Evolutionary conservation across 2,113 vertebrate species (phyloP).

Genomic region (Ceyx cyanopectus): DNA sequence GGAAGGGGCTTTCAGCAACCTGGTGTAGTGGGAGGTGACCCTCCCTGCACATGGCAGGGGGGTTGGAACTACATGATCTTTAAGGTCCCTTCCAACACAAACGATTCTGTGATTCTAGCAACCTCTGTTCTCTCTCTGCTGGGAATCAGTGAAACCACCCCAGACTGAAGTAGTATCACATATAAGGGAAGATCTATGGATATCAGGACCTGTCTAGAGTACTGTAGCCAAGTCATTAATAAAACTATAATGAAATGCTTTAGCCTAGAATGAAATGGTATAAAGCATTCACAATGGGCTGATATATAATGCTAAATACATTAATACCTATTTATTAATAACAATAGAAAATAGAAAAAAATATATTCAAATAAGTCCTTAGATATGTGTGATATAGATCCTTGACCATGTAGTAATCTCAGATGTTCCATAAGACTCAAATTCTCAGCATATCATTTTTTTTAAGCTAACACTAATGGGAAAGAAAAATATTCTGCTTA

Average conservation of each 20-base stretch:
- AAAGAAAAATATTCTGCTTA: neutral
- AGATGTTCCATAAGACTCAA: neutral
- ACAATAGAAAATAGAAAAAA: neutral
- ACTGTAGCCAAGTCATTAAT: neutral
- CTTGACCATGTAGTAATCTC: neutral
- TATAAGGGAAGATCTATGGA: neutral
- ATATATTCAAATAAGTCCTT: neutral
- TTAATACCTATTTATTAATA: neutral
- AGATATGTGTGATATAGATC: neutral
- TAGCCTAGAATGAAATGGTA: neutral
- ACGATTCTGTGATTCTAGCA: neutral
- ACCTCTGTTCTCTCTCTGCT: neutral
- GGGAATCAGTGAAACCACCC: neutral
- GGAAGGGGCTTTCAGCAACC: neutral
- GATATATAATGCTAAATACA: neutral
- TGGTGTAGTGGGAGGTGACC: neutral
- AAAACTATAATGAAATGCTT: neutral
- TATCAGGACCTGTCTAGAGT: neutral
- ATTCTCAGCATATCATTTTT: neutral
- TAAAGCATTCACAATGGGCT: neutral
- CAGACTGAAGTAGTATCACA: neutral
- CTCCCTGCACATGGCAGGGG: neutral
- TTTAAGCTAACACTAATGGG: accelerated
- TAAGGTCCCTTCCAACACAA: neutral
- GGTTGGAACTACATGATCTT: neutral